These are phyloP conservation scores for Caenorhabditis angaria DNA, from an alignment of 2,888 invertebrate genomes.

Conservation along the genomic window DNA sequence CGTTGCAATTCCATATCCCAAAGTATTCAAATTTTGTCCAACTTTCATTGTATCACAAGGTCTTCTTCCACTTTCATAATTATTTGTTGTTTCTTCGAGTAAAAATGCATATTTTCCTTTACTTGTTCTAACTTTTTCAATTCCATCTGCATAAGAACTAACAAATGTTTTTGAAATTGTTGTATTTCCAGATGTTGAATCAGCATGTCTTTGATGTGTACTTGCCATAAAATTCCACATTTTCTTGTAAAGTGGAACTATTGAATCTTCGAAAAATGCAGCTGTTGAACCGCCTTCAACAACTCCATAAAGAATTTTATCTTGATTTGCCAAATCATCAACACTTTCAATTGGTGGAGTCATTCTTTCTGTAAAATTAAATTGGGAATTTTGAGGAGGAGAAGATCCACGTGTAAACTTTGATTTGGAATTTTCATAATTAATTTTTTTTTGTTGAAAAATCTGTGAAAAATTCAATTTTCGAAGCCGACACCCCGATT, in stretches of 20 bases:
- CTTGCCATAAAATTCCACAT: conserved; percentile 91
- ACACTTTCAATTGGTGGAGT: conserved; percentile 91
- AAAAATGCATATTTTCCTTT: conserved; percentile 80
- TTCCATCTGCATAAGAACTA: conserved; percentile 76
- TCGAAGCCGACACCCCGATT: not conserved
- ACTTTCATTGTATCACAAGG: conserved; percentile 92
- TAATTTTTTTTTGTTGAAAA: not conserved
- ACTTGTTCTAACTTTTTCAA: conserved; percentile 69
- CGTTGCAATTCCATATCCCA: conserved; percentile 81
- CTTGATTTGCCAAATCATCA: conserved; percentile 88
- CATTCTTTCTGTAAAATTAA: conserved; percentile 76
- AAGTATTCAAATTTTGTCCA: conserved; percentile 75
- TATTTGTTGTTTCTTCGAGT: conserved; percentile 78
- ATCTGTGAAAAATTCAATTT: not conserved
- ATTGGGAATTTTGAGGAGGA: not conserved
- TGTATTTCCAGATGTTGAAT: conserved; percentile 15
- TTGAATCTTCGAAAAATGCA: conserved; percentile 76
- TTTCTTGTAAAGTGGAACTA: conserved; percentile 85
- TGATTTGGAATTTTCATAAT: not conserved
- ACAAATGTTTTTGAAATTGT: conserved; percentile 44
- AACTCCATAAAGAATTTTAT: conserved; percentile 91
- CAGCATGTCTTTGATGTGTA: conserved; percentile 72
- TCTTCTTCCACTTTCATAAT: conserved; percentile 85
- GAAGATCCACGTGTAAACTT: not conserved
- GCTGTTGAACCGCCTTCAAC: conserved; percentile 77